These are phyloP conservation scores for Psittacula derbiana DNA, from an alignment of 2,797 vertebrate genomes.

Conservation along the genomic window DNA sequence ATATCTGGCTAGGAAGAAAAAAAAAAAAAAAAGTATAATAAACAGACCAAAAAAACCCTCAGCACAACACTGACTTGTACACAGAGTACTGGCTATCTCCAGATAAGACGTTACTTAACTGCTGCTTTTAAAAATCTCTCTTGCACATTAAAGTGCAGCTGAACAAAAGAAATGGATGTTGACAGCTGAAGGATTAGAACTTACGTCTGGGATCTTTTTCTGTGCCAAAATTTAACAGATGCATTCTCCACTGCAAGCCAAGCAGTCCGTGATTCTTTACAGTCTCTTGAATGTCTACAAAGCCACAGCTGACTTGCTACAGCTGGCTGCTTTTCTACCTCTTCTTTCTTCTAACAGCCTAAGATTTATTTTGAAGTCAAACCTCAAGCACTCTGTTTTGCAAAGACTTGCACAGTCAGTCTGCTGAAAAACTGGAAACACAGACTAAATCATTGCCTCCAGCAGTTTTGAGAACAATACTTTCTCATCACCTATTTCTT, in stretches of 20 bases:
- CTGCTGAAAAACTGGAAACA: neutral
- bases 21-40: neutral
- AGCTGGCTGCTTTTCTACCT: neutral
- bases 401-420: neutral
- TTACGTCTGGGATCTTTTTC: neutral
- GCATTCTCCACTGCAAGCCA: neutral
- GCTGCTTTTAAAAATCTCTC: neutral
- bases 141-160: neutral
- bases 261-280: neutral
- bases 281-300: neutral
- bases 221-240: neutral
- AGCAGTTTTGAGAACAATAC: neutral
- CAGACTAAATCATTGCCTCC: neutral
- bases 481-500: neutral
- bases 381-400: neutral
- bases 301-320: neutral
- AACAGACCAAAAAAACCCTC: neutral
- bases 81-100: neutral
- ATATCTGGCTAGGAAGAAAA: neutral
- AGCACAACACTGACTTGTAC: neutral
- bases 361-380: neutral
- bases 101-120: neutral
- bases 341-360: neutral
- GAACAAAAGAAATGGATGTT: fast-evolving
- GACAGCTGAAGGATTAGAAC: neutral